Evolutionary conservation across 2,888 invertebrate species (phyloP).

Genomic region (Myathropa florea): DNA sequence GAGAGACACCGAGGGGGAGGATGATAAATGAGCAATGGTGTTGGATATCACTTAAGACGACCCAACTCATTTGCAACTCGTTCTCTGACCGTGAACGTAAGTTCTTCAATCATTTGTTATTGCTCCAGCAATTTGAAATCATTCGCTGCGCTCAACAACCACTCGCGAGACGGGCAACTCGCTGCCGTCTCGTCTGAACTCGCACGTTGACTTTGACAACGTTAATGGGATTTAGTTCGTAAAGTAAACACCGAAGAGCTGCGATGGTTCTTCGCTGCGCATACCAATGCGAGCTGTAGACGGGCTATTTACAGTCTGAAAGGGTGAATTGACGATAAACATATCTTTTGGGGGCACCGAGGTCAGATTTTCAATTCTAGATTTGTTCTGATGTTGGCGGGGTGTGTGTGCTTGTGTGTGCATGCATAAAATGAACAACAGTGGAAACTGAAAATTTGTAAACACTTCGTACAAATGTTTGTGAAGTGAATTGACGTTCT

Average conservation of each 20-base stretch:
- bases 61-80: constrained; percentile 50
- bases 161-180: too few relatives aligned
- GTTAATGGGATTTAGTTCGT: constrained; percentile 20
- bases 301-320: constrained; percentile 21
- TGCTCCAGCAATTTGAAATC: constrained; percentile 41
- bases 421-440: not conserved
- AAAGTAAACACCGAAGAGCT: constrained; percentile 7
- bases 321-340: constrained; percentile 42
- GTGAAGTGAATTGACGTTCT: too few relatives aligned
- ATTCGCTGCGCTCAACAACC: constrained; percentile 6
- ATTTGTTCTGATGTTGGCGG: not conserved
- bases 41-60: constrained; percentile 31
- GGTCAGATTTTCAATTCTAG: constrained; percentile 36
- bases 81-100: constrained; percentile 51
- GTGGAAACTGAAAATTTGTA: not conserved
- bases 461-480: not conserved
- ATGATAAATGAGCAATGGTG: constrained; percentile 36
- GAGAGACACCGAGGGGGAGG: not conserved
- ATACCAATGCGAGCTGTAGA: constrained; percentile 22
- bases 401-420: not conserved
- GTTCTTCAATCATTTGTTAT: constrained; percentile 48
- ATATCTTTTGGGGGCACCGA: constrained; percentile 29
- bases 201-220: constrained; percentile 8
- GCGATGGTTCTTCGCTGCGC: constrained; percentile 10
- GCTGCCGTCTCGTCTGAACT: too few relatives aligned